Conservation (phyloP, 2,888 invertebrate genomes). For the Ashinkailepas kermadecensis region DNA sequence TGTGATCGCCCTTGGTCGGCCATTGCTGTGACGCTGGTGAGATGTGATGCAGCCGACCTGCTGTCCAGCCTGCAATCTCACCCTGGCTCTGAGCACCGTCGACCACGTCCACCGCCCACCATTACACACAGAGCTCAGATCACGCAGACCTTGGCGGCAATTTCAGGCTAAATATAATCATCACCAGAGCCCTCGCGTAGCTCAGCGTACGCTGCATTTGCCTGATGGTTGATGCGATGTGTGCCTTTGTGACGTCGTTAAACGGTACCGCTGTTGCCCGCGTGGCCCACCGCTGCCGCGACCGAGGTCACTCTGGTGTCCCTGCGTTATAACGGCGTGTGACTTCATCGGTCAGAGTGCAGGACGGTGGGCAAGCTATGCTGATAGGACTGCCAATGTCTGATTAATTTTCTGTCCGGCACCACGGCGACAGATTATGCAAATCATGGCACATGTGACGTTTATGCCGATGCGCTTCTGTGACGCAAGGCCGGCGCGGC, state of each 20-base stretch:
- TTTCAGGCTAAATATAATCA: neutral
- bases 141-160: neutral
- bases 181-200: neutral
- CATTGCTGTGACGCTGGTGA: too few species aligned
- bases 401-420: neutral
- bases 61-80: too few species aligned
- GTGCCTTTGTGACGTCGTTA: neutral
- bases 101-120: neutral
- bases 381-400: neutral
- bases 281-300: neutral
- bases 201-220: neutral
- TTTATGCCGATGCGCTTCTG: neutral
- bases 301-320: neutral
- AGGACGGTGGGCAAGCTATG: neutral
- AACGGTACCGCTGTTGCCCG: neutral
- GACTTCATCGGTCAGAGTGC: neutral
- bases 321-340: neutral
- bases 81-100: too few species aligned
- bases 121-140: neutral
- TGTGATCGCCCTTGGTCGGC: too few species aligned
- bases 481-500: neutral
- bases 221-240: neutral
- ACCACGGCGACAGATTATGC: neutral
- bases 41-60: too few species aligned
- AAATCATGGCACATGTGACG: neutral